Evolutionary conservation across 2,888 invertebrate genomes (phyloP).

Genomic region (Chirona hameri): DNA sequence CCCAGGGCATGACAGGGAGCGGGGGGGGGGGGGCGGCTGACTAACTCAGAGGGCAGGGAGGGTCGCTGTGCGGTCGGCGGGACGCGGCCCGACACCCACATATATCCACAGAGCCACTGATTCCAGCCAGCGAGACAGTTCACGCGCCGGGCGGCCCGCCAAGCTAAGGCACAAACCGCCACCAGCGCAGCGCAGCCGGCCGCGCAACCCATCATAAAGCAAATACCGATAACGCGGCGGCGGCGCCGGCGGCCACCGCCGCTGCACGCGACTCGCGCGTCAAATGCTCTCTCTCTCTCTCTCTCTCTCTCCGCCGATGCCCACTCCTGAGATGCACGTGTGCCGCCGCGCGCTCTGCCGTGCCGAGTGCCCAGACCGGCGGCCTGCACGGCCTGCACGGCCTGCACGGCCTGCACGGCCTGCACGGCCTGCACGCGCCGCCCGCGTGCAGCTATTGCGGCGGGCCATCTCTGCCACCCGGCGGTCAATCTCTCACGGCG

Average conservation of each 20-base stretch:
- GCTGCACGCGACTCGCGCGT: not conserved
- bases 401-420: not conserved
- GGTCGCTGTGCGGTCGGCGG: not conserved
- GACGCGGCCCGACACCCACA: not conserved
- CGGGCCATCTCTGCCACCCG: not conserved
- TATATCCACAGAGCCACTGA: not conserved
- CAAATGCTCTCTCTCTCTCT: not conserved
- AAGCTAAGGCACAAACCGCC: slow-evolving; percentile 22
- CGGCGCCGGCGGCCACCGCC: not conserved
- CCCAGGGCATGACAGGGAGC: not conserved
- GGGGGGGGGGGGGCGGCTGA: not conserved
- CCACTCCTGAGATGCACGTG: not conserved
- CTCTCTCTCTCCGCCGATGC: too few species aligned
- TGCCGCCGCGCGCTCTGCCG: not conserved
- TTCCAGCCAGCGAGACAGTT: not conserved
- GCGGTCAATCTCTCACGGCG: not conserved
- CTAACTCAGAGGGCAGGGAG: not conserved
- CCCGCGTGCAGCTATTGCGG: not conserved
- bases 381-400: not conserved
- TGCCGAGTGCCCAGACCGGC: not conserved
- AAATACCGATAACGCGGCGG: not conserved
- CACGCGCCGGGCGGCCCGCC: not conserved
- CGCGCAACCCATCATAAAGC: not conserved
- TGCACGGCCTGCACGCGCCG: not conserved
- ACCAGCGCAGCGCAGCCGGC: not conserved